A percentile compares a stretch with the other conserved stretches of the same genome.
These are phyloP conservation scores for Triplophysa yarkandensis DNA, from an alignment of 2,797 vertebrate genomes.

Conservation along the genomic window DNA sequence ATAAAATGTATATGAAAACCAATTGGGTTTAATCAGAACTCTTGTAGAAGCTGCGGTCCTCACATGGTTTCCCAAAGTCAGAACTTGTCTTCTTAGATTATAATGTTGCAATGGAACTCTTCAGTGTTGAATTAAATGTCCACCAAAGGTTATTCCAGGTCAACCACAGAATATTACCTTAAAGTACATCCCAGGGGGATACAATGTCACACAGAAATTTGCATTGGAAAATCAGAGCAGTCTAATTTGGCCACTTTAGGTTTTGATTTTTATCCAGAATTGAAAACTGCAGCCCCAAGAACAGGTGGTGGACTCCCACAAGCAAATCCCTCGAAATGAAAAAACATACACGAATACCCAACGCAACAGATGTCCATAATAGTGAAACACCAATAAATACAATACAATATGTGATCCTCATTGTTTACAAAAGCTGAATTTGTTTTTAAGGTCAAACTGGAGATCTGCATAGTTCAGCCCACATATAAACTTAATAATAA, in stretches of 20 bases:
- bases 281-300: not conserved
- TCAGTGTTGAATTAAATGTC: constrained; percentile 7
- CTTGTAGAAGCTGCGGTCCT: constrained; percentile 37
- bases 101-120: constrained; percentile 42
- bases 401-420: not conserved
- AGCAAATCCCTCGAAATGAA: not conserved
- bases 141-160: constrained; percentile 10
- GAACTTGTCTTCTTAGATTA: constrained; percentile 57
- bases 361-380: not conserved
- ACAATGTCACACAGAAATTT: not conserved
- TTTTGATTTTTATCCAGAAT: not conserved
- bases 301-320: constrained; percentile 3
- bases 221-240: not conserved
- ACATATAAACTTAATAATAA: not conserved
- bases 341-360: not conserved
- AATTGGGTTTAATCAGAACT: constrained; percentile 37
- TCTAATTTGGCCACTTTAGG: not conserved
- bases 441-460: not conserved
- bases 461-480: constrained; percentile 5
- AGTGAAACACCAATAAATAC: not conserved
- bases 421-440: not conserved
- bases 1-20: constrained; percentile 25
- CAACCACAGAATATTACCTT: not conserved
- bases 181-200: not conserved
- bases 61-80: constrained; percentile 52